phyloP scores from a whole-genome alignment of 2,797 vertebrate species.

The Hipposideros larvatus region DNA sequence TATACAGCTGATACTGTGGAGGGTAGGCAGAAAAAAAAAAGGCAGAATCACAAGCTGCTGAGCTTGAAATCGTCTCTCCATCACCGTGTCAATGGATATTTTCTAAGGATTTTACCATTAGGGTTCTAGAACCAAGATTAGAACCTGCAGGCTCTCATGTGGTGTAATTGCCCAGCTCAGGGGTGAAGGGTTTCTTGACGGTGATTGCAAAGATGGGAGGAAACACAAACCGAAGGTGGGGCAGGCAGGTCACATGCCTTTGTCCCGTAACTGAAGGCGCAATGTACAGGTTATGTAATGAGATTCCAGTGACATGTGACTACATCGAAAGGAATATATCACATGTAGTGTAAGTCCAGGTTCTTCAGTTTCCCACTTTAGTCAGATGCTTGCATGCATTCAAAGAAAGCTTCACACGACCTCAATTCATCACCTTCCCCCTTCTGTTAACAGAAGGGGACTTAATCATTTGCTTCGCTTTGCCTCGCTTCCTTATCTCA shows the following conservation, averaged over 20 bases:
- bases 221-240: not conserved
- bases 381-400: not conserved
- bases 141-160: not conserved
- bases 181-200: not conserved
- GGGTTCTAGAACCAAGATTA: not conserved
- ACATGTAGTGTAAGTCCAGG: not conserved
- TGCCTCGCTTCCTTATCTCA: not conserved
- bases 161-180: not conserved
- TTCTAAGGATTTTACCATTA: slow-evolving; percentile 8
- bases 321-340: not conserved
- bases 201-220: not conserved
- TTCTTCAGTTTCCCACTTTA: not conserved
- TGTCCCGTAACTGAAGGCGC: not conserved
- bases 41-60: not conserved
- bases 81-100: not conserved
- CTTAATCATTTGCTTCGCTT: not conserved
- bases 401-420: not conserved
- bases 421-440: not conserved
- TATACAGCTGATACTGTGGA: slow-evolving; percentile 23
- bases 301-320: not conserved
- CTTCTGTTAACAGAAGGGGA: not conserved
- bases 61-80: not conserved
- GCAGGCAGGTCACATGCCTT: accelerated
- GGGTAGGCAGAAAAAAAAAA: not conserved
- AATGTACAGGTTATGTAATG: not conserved